These are phyloP conservation scores for Spodoptera litura DNA, from an alignment of 1,140 invertebrate genomes.

Conservation along the genomic window DNA sequence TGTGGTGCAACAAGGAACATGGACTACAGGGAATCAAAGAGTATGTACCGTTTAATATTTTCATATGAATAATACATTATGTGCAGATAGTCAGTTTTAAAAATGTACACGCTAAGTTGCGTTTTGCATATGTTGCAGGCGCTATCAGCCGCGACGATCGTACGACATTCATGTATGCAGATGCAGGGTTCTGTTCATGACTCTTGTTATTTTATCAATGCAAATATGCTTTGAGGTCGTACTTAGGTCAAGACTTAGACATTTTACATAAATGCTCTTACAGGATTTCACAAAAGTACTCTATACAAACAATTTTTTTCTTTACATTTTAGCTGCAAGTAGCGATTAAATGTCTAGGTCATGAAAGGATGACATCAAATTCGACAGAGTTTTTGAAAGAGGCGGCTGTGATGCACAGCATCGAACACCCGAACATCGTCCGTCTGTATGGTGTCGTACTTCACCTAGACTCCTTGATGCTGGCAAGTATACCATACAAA, in stretches of 20 bases:
- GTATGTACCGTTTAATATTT: slow-evolving; percentile 78
- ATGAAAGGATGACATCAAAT: slow-evolving; percentile 97
- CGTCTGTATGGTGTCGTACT: slow-evolving; percentile 98
- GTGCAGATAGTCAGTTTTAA: background rate
- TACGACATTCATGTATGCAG: slow-evolving; percentile 25
- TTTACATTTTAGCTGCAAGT: slow-evolving; percentile 93
- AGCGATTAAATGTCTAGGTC: slow-evolving; percentile 97
- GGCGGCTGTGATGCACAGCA: slow-evolving; percentile 98
- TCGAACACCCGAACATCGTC: slow-evolving; percentile 98
- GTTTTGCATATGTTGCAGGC: slow-evolving; percentile 9
- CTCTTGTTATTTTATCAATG: slow-evolving; percentile 9
- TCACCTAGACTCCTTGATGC: slow-evolving; percentile 97
- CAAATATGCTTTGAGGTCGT: slow-evolving; percentile 19
- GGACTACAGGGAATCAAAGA: slow-evolving; percentile 97
- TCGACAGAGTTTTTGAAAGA: slow-evolving; percentile 99
- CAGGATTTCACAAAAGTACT: background rate
- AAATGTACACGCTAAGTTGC: slow-evolving; percentile 2
- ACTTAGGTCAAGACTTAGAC: background rate
- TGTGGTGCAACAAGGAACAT: slow-evolving; percentile 98
- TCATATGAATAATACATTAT: slow-evolving; percentile 10
- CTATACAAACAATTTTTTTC: background rate
- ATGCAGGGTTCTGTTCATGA: slow-evolving; percentile 13
- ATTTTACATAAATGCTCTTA: background rate
- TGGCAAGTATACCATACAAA: slow-evolving; percentile 87
- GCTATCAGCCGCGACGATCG: background rate